These are phyloP conservation scores for Rhyacophila brunnea DNA, from an alignment of 1,140 invertebrate species.

Conservation along the genomic window DNA sequence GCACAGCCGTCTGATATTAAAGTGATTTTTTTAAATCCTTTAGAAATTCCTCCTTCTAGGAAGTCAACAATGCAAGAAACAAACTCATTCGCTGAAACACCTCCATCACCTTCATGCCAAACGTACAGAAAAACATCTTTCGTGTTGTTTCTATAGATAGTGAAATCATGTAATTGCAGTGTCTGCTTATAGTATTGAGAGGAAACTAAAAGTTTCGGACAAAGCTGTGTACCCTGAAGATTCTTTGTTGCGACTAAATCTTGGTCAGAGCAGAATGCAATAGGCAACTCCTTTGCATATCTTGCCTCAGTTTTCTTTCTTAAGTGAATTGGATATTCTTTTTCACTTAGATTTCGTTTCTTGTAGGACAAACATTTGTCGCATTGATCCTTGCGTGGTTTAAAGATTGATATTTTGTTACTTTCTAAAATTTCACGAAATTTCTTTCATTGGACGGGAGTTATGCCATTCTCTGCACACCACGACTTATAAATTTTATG, in stretches of 20 bases:
- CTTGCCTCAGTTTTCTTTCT: constrained; percentile 2
- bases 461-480: background rate
- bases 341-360: background rate
- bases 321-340: constrained; percentile 2
- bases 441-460: background rate
- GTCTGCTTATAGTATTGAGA: background rate
- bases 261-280: constrained; percentile 2
- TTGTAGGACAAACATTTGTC: too few species aligned
- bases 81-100: too few species aligned
- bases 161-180: background rate
- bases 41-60: background rate
- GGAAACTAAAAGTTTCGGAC: too few species aligned
- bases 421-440: background rate
- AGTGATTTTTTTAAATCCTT: constrained; percentile 1
- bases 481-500: background rate
- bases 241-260: constrained; percentile 1
- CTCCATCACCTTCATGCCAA: too few species aligned
- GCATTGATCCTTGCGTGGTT: too few species aligned
- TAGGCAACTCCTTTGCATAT: constrained; percentile 2
- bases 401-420: too few species aligned
- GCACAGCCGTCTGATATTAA: background rate
- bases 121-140: too few species aligned
- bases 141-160: too few species aligned
- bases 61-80: too few species aligned
- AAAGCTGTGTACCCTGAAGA: constrained; percentile 1